Evolutionary conservation across 2,113 vertebrate species (phyloP).

Genomic region (Anhinga rufa): DNA sequence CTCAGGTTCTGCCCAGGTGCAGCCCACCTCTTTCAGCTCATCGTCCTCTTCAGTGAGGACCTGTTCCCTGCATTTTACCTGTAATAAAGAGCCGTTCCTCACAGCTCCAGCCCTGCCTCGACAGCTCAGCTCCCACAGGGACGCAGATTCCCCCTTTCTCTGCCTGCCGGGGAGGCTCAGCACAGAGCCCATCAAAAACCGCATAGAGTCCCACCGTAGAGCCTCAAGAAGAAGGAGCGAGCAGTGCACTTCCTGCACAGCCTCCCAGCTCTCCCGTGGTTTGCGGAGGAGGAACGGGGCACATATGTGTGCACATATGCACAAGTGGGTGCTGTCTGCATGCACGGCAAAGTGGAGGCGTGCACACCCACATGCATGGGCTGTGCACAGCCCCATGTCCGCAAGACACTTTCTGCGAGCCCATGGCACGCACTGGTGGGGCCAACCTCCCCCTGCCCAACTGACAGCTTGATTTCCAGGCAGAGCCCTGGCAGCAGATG

Average conservation of each 20-base stretch:
- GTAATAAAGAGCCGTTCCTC: not conserved
- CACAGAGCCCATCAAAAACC: not conserved
- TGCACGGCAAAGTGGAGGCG: not conserved
- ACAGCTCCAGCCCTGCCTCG: not conserved
- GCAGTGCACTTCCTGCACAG: not conserved
- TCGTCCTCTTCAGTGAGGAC: not conserved
- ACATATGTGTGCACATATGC: slow-evolving; percentile 27
- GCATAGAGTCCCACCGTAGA: not conserved
- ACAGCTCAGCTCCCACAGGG: not conserved
- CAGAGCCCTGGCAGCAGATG: not conserved
- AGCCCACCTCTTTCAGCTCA: not conserved
- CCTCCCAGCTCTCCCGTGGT: not conserved
- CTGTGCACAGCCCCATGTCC: not conserved
- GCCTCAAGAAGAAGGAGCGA: not conserved
- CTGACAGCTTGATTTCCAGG: not conserved
- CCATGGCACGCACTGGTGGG: rapidly evolving
- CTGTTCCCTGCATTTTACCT: not conserved
- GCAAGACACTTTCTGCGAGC: not conserved
- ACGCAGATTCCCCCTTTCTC: not conserved
- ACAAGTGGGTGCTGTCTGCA: not conserved
- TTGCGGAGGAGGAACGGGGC: not conserved
- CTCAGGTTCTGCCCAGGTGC: not conserved
- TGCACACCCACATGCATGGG: not conserved
- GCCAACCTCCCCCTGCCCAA: not conserved
- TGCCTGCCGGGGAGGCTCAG: not conserved